These are phyloP conservation scores for Triplophysa dalaica DNA, from an alignment of 2,113 vertebrate species.

Conservation along the genomic window DNA sequence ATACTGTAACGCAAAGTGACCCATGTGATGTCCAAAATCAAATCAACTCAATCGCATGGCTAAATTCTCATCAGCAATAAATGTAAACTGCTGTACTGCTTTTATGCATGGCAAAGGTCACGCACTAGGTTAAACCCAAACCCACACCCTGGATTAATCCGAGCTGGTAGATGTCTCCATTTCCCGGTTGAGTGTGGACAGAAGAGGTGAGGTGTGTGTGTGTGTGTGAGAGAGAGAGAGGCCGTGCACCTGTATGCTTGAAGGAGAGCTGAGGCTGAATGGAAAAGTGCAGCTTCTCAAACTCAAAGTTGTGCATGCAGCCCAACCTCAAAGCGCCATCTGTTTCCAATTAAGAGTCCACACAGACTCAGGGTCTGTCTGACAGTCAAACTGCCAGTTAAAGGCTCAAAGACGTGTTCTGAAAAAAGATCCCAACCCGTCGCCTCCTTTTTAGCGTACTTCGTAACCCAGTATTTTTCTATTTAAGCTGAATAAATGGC, in stretches of 20 bases:
- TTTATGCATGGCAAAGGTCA: neutral
- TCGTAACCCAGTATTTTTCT: conserved; percentile 53
- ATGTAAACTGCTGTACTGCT: neutral
- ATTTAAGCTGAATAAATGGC: conserved; percentile 54
- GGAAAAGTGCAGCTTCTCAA: conserved; percentile 69
- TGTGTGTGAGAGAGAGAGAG: conserved; percentile 31
- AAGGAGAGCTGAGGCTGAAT: conserved; percentile 59
- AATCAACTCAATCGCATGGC: neutral
- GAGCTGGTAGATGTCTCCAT: neutral
- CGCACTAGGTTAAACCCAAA: neutral
- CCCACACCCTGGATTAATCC: neutral
- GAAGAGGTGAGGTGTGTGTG: conserved; percentile 21
- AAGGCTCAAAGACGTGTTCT: conserved; percentile 71
- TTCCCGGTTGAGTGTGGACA: neutral
- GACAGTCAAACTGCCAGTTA: conserved; percentile 66
- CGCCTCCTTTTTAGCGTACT: conserved; percentile 53
- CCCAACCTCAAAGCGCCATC: conserved; percentile 69
- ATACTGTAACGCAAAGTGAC: neutral
- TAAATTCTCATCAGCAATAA: neutral
- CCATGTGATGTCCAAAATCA: neutral
- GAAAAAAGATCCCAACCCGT: conserved; percentile 58
- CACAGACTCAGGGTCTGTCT: conserved; percentile 69
- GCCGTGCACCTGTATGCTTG: conserved; percentile 76
- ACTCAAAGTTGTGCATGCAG: conserved; percentile 60
- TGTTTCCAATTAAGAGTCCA: conserved; percentile 74